Evolutionary conservation across 2,888 invertebrate genomes (phyloP).

Genomic region (Dynastes tityus): DNA sequence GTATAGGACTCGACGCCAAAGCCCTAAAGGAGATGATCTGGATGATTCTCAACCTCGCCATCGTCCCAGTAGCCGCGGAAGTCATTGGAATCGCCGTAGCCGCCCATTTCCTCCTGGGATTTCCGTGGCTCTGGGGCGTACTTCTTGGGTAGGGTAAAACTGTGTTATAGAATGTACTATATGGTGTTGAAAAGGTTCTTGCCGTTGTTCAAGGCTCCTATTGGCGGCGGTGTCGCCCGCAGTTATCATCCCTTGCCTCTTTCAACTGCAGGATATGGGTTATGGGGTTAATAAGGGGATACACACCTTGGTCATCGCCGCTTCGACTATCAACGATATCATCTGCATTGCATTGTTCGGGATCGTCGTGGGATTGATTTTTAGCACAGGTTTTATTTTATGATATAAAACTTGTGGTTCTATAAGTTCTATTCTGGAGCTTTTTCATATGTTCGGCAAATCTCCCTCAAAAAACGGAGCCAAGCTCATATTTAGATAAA

Average conservation of each 20-base stretch:
- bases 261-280: slow-evolving; percentile 76
- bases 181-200: slow-evolving; percentile 61
- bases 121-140: slow-evolving; percentile 77
- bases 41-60: slow-evolving; percentile 74
- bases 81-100: slow-evolving; percentile 72
- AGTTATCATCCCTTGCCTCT: slow-evolving; percentile 81
- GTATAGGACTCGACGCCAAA: slow-evolving; percentile 76
- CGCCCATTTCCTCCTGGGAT: slow-evolving; percentile 73
- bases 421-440: too few species aligned
- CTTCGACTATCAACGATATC: slow-evolving; percentile 83
- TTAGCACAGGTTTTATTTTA: slow-evolving; percentile 72
- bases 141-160: slow-evolving; percentile 70
- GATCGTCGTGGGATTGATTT: slow-evolving; percentile 77
- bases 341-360: slow-evolving; percentile 83
- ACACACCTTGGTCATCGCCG: slow-evolving; percentile 81
- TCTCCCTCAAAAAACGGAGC: too few species aligned
- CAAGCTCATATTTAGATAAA: too few species aligned
- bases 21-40: slow-evolving; percentile 74
- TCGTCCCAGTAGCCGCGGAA: slow-evolving; percentile 76
- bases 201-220: slow-evolving; percentile 71
- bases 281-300: slow-evolving; percentile 83
- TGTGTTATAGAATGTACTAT: slow-evolving; percentile 53
- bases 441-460: too few species aligned
- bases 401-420: background rate
- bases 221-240: slow-evolving; percentile 83